phyloP scores from a whole-genome alignment of 2,888 invertebrate genomes.

The Lochmaea crataegi region DNA sequence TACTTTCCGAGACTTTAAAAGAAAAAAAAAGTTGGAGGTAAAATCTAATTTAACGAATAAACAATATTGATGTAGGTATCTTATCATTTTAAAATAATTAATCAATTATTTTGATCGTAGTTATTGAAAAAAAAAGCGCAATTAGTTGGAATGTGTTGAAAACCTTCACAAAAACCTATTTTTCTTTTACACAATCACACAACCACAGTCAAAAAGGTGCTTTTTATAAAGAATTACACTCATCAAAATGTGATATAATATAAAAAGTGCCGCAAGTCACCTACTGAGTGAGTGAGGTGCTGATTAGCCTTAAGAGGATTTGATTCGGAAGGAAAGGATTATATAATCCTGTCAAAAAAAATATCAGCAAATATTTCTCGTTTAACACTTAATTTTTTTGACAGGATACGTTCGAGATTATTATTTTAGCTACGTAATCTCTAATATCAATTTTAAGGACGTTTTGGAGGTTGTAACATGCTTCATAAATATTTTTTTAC shows the following conservation, averaged over 20 bases:
- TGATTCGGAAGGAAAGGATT: constrained; percentile 38
- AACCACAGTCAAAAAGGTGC: constrained; percentile 64
- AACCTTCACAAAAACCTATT: constrained; percentile 30
- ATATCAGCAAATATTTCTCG: not conserved
- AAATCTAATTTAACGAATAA: constrained; percentile 4
- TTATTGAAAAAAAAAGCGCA: constrained; percentile 9
- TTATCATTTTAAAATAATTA: constrained; percentile 10
- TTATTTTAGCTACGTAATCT: constrained; percentile 11
- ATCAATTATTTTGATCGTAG: not conserved
- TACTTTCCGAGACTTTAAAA: no score
- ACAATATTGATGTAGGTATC: constrained; percentile 34
- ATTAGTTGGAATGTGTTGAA: constrained; percentile 32
- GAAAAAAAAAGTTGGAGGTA: no score
- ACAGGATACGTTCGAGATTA: constrained; percentile 6
- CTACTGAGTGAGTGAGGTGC: constrained; percentile 65
- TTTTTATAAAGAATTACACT: constrained; percentile 59
- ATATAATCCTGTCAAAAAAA: constrained; percentile 10
- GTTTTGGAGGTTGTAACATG: constrained; percentile 10
- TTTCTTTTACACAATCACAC: constrained; percentile 56
- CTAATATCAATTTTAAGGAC: constrained; percentile 2
- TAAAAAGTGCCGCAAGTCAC: constrained; percentile 66
- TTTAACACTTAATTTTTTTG: not conserved
- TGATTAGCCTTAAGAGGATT: constrained; percentile 55
- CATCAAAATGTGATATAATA: constrained; percentile 59
- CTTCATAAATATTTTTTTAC: constrained; percentile 9